Conservation (phyloP, 2,797 vertebrate genomes). For the Merluccius polli region DNA sequence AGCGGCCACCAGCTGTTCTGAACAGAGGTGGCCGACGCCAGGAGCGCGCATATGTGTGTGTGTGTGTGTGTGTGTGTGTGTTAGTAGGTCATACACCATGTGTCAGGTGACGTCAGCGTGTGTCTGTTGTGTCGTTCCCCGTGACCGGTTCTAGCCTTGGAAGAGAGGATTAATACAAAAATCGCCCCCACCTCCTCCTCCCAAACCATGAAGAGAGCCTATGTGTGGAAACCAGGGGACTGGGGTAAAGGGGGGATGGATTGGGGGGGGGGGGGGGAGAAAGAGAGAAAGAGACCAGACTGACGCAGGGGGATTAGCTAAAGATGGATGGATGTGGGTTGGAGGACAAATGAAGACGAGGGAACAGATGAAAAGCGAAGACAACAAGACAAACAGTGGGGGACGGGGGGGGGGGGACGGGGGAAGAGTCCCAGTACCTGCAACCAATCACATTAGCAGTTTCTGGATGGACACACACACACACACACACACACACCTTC, state of each 20-base stretch:
- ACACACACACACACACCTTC: too few species aligned
- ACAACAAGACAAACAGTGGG: too few species aligned
- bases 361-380: background rate
- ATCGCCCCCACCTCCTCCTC: background rate
- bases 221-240: background rate
- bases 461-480: too few species aligned
- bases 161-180: background rate
- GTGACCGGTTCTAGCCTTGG: background rate
- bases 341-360: background rate
- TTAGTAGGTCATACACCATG: background rate
- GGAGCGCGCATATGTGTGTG: background rate
- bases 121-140: background rate
- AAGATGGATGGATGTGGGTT: background rate
- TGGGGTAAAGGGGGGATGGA: background rate
- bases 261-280: too few species aligned
- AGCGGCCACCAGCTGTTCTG: background rate
- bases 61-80: too few species aligned
- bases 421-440: too few species aligned
- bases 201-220: too few species aligned
- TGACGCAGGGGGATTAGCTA: background rate
- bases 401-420: too few species aligned
- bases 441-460: too few species aligned
- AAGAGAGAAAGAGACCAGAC: too few species aligned
- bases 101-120: background rate
- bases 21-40: background rate